A percentile compares a stretch with the other conserved stretches of the same genome.
These are phyloP conservation scores for Tuberolachnus salignus DNA, from an alignment of 2,888 invertebrate species.

Conservation along the genomic window DNA sequence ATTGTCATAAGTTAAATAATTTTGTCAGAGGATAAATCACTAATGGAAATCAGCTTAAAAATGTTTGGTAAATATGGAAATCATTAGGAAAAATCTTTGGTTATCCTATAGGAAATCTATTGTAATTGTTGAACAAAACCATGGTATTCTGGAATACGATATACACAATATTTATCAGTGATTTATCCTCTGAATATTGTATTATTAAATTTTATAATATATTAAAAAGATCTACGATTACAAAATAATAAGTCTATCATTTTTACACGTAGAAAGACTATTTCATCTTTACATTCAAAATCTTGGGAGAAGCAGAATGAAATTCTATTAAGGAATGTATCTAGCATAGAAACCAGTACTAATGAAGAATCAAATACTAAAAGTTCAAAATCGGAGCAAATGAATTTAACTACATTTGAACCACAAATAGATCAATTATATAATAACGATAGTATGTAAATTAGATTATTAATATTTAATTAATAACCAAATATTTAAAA, in stretches of 20 bases:
- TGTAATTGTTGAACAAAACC: too few relatives aligned
- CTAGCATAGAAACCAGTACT: not conserved
- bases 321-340: slow-evolving; percentile 6
- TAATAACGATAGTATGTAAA: slow-evolving; percentile 28
- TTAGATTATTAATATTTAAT: not conserved
- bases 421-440: slow-evolving; percentile 17
- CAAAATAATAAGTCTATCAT: not conserved
- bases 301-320: not conserved
- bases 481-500: not conserved
- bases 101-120: too few relatives aligned
- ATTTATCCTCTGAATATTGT: too few relatives aligned
- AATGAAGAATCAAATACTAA: slow-evolving; percentile 19
- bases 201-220: too few relatives aligned
- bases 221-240: too few relatives aligned
- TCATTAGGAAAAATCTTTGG: too few relatives aligned
- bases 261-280: slow-evolving; percentile 10
- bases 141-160: too few relatives aligned
- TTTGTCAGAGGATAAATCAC: too few relatives aligned
- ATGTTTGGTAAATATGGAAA: too few relatives aligned
- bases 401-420: not conserved
- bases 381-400: slow-evolving; percentile 37
- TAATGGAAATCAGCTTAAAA: too few relatives aligned
- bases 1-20: too few relatives aligned
- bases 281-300: slow-evolving; percentile 14
- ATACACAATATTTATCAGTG: too few relatives aligned